Evolutionary conservation across 2,113 vertebrate genomes (phyloP), one percentile per base, ranked within the genome.

Genomic region (Trematomus loennbergii): DNA sequence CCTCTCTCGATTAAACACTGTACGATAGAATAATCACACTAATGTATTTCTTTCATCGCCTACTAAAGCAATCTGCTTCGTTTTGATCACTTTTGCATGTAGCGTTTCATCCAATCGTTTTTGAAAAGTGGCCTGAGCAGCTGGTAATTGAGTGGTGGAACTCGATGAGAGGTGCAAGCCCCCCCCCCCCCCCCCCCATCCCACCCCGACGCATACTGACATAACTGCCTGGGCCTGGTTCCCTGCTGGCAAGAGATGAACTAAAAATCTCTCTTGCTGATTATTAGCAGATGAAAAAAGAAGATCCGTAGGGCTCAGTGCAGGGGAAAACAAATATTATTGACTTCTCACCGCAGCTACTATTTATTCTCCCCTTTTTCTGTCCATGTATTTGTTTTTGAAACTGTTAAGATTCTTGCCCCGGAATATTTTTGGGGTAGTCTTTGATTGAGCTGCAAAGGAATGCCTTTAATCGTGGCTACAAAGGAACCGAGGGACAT

Each of bases 401-500:
- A 88, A 86, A 75, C 89, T 85, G 90, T 90, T 87, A 8, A 89
- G 87, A 89, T 91, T 89, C 85, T 86, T 81, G 85, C 78, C 88
- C 89, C 48, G 11, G 84, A 93, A 92, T 94, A 92, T 93, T 95
- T 94, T 94, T 87, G 82, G 89, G 62, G 79, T 82, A 78, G 91
- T 82, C 88, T 94, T 91, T 90, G 92, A 94, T 93, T 86, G 89
- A 92, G 79, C 88, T 81, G 82, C 68, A 79, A 73, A 91, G 86
- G 92, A 95, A 95, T 95, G 94, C 83, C 92, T 95, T 95, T 93
- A 93, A 94, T 91, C 87, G 86, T 71, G 75, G 88, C 86, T 93
- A 90, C 93, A 92, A 94, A 93, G 81, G 80, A 86, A 74, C 76
- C 57, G 84, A 90, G 91, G 87, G 92, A 93, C 90, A 89, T 88